Evolutionary conservation across 2,113 vertebrate species (phyloP), one percentile per base, ranked within the genome.

Genomic region (Rhinolophus sinicus): DNA sequence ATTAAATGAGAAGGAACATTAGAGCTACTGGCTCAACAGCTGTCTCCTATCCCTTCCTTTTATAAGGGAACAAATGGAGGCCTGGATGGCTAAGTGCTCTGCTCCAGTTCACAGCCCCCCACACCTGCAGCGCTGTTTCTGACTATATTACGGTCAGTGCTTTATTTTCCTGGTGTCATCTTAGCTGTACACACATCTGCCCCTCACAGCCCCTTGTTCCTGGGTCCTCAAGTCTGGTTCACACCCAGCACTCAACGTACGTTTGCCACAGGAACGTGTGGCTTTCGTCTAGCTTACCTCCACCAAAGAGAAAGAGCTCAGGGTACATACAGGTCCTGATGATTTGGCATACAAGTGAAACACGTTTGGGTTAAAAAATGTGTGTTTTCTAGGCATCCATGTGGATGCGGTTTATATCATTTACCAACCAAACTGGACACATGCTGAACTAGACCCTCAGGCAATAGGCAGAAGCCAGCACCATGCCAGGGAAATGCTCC

Each of bases 261-360:
- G 2, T 60, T 58, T 91, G 44, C 65, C 19, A 1, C n/a, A 58
- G 33, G 73, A 65, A 60, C 2, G 30, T 21, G 1, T 3, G 38
- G 52, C 33, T 82, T 44, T 35, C 14, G 62, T 11, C 6, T 35
- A 62, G 44, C 33, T n/a, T 9, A n/a, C 33, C 18, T 38, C 47
- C 18, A 7, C 14, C 16, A n/a, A 70, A 70, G 9, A 77, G 85
- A 69, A 56, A 58, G 70, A 30, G 64, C 21, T 69, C 54, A 5
- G 8, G 0, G 1, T 6, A 60, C 3, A 18, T 8, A 6, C 4
- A 2, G 0, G 5, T 44, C 52, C 88, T 7, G 3, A 69, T 80
- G 69, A 60, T 18, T 40, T 62, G 52, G 12, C 11, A n/a, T 21
- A 33, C 22, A 62, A 33, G 33, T 77, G 30, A 77, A 87, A 89